Conservation (phyloP, 2,113 vertebrate genomes). For the Odocoileus virginianus region DNA sequence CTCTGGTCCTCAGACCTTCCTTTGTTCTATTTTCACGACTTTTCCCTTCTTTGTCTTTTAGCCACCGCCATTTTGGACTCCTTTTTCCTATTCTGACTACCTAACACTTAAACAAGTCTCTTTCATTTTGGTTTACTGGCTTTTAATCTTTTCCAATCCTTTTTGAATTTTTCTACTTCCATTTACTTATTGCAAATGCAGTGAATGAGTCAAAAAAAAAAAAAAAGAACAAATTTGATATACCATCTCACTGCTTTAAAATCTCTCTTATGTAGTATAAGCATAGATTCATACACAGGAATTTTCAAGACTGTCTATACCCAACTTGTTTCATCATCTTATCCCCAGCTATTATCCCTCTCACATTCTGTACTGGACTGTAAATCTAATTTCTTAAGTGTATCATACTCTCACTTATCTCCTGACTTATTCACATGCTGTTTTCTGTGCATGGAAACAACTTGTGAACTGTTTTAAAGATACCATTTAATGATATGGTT, state of each 20-base stretch:
- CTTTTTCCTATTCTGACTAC: not conserved
- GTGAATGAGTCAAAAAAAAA: not conserved
- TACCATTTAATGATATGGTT: not conserved
- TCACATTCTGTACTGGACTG: not conserved
- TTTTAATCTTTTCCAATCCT: not conserved
- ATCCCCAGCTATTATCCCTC: not conserved
- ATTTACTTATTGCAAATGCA: not conserved
- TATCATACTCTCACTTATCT: not conserved
- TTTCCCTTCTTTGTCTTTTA: not conserved
- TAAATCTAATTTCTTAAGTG: not conserved
- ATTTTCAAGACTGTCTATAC: not conserved
- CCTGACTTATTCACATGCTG: not conserved
- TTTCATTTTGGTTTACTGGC: not conserved
- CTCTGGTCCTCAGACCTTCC: not conserved
- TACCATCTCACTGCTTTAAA: not conserved
- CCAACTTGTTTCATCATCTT: not conserved
- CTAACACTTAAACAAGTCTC: not conserved
- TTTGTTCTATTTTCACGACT: not conserved
- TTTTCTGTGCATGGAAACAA: not conserved
- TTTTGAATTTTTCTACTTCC: not conserved
- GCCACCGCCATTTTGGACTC: not conserved
- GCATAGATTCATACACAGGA: rapidly evolving
- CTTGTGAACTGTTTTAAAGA: not conserved
- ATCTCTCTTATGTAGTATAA: not conserved
- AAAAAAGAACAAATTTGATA: not conserved